Evolutionary conservation across 2,888 invertebrate genomes (phyloP), one percentile per base, ranked within the genome.

Genomic region (Nezara viridula): DNA sequence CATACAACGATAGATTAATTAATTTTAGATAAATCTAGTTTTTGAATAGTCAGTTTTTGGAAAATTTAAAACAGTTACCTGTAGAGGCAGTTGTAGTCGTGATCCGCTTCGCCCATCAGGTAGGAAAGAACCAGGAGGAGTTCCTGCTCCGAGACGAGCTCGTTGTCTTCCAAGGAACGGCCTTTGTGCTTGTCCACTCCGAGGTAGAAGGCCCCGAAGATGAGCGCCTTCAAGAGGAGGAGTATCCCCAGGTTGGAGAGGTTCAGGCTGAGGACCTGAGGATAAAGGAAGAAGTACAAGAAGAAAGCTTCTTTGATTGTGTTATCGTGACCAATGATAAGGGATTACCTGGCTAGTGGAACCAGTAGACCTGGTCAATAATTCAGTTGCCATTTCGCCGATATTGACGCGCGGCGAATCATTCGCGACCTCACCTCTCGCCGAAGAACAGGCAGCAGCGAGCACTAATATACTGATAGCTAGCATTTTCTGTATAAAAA

Each of bases 231-330:
- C 90, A 98, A 93, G 50, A 98, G 94, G 87, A 97, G 94, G 89
- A 97, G 94, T 90, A 97, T 95, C 86, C 97, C 94, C 90, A 97
- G 93, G 92, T 97, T 97, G 0, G 97, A 97, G 89, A 97, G 93
- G 93, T 97, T 97, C 88, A 97, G 93, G 91, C 97, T 97, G 85
- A 97, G 93, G 5, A 97, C 96, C 95, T 96, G 93, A 14, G 27
- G n/a, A n/a, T 16, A n/a, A 85, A 9, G 10, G 14, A 24, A 21
- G 21, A 7, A 52, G 49, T 24, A 86, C n/a, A 66, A 16, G 10
- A 66, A 21, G n/a, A 66, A 24, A 27, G 3, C 32, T 86, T 50
- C 5, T 6, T 32, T 19, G 16, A 55, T 55, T 52, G 0, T 19
- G 2, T 19, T 6, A 10, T 24, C 14, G 5, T 77, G 0, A 37